These are phyloP conservation scores for Salvator merianae DNA, from an alignment of 2,113 vertebrate genomes.

Conservation along the genomic window DNA sequence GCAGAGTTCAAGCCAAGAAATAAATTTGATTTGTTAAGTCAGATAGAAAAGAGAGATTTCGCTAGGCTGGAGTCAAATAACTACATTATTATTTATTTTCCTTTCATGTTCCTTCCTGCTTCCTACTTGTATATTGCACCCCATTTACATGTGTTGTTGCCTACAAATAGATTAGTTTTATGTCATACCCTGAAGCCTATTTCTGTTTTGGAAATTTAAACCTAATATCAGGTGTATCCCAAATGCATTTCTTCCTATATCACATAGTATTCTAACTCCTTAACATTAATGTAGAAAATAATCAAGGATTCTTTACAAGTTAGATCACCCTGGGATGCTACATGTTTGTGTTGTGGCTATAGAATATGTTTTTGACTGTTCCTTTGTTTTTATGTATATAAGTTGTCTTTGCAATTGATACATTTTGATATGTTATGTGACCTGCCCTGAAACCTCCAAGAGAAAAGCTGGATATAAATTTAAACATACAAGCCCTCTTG, in stretches of 20 bases:
- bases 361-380: background rate
- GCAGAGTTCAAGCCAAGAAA: slow-evolving; percentile 14
- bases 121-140: background rate
- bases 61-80: background rate
- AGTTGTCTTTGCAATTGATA: too few species aligned
- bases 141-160: background rate
- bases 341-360: background rate
- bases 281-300: background rate
- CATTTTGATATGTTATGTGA: too few species aligned
- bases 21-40: slow-evolving; percentile 30
- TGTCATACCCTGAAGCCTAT: background rate
- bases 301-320: background rate
- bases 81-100: background rate
- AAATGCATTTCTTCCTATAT: background rate
- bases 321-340: background rate
- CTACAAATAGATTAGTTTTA: background rate
- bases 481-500: background rate
- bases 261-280: background rate
- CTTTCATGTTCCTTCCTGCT: background rate
- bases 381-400: background rate
- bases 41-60: slow-evolving; percentile 3
- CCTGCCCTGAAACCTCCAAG: too few species aligned
- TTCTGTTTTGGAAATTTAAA: slow-evolving; percentile 1
- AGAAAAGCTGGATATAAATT: too few species aligned
- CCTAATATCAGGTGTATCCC: background rate